Evolutionary conservation across 2,888 invertebrate genomes (phyloP).

Genomic region (Spatulosminthurus flaviceps): DNA sequence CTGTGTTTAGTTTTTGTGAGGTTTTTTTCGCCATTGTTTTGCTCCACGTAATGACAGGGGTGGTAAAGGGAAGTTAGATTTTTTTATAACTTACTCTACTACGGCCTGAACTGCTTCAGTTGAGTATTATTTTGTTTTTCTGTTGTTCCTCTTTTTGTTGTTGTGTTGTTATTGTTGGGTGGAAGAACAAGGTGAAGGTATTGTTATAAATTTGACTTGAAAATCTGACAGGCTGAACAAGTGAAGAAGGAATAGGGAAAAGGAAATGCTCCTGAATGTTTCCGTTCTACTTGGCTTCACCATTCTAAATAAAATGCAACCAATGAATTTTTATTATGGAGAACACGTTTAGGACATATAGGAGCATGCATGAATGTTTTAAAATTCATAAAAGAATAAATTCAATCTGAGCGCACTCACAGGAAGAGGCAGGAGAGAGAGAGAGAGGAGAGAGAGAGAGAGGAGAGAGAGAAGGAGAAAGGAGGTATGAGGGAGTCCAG

Average conservation of each 20-base stretch:
- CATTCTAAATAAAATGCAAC: conserved; percentile 61
- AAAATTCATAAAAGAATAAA: conserved; percentile 64
- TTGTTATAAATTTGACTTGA: too few relatives aligned
- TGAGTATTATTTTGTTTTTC: too few relatives aligned
- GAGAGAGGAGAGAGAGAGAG: not conserved
- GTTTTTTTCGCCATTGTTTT: not conserved
- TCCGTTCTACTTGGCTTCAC: conserved; percentile 59
- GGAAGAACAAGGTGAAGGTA: too few relatives aligned
- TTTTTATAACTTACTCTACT: too few relatives aligned
- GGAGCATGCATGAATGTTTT: conserved; percentile 61
- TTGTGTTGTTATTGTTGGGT: too few relatives aligned
- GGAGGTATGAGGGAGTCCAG: not conserved
- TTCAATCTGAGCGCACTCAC: conserved; percentile 63
- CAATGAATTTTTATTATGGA: conserved; percentile 63
- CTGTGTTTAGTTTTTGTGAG: not conserved
- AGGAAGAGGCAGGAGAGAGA: conserved; percentile 51
- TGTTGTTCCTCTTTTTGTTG: too few relatives aligned
- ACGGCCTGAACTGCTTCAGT: too few relatives aligned
- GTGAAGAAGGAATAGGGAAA: not conserved
- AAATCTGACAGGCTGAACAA: too few relatives aligned
- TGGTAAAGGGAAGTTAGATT: too few relatives aligned
- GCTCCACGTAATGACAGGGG: not conserved
- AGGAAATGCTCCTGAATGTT: conserved; percentile 53
- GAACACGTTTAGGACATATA: conserved; percentile 50
- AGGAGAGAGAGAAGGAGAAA: not conserved